Evolutionary conservation across 2,113 vertebrate genomes (phyloP).

Genomic region (Psephotus haematonotus): DNA sequence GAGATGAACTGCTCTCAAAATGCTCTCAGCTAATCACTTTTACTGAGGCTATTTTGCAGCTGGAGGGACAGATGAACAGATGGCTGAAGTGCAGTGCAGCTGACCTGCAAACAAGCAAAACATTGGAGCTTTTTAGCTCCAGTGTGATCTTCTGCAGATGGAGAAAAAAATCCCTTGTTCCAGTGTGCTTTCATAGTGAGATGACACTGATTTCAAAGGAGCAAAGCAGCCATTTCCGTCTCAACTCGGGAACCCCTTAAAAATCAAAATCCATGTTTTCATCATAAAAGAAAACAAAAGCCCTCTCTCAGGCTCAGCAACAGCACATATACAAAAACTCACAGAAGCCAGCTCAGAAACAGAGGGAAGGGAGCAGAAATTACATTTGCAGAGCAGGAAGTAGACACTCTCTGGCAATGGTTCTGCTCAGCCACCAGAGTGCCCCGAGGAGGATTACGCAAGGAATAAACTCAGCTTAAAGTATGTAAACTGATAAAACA

Average conservation of each 20-base stretch:
- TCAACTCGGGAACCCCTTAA: neutral
- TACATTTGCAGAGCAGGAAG: conserved; percentile 53
- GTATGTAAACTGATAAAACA: conserved; percentile 71
- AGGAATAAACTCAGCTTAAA: conserved; percentile 52
- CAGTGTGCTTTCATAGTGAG: neutral
- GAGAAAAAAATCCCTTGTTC: neutral
- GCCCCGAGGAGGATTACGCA: conserved; percentile 48
- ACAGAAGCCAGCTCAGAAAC: neutral
- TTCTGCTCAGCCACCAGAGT: neutral
- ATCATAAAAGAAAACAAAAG: neutral
- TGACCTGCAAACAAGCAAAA: neutral
- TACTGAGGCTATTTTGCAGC: neutral
- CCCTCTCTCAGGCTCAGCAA: neutral
- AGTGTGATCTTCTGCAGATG: neutral
- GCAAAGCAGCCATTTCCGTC: neutral
- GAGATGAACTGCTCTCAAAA: neutral
- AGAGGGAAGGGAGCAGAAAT: conserved; percentile 15
- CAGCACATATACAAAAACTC: neutral
- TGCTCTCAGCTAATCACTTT: neutral
- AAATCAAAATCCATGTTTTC: neutral
- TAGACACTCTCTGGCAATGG: neutral
- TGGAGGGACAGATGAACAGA: neutral
- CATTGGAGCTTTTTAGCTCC: neutral
- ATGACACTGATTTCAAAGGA: neutral
- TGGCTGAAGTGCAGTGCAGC: neutral